Base-by-base conservation (phyloP, 2,888 invertebrate genomes). In the Macrophya annulata region DNA sequence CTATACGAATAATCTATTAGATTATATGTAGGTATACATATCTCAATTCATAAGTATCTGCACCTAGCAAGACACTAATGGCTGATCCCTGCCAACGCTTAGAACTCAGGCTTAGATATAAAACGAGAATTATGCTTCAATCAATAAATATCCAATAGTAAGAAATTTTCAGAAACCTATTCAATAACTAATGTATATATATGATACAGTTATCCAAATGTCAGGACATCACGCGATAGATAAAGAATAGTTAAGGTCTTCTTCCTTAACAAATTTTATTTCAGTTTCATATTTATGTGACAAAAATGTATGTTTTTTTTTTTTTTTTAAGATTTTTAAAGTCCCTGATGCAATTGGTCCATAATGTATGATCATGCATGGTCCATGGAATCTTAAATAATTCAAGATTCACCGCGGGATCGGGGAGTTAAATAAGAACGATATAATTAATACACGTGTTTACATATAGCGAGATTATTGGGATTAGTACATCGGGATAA, bases 41-140 rank as follows among this genome's bases (percentile, higher is more conserved):
- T 74, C 72, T 74, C 72, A 74, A 74, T 74, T 74, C 72, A 21
- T 45, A 45, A 74, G 45, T 45, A 74, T 74, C 71, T 40, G 21
- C 71, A 71, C 71, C 71, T 71, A 71, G 25, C n/a, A 31, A 71
- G 40, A 71, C 71, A 71, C 71, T 37, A 40, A 40, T 31, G 71
- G 37, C n/a, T 40, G 31, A 74, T 74, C 72, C 72, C n/a, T 43
- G 72, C n/a, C n/a, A n/a, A 17, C 31, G 21, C 25, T 10, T 43
- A 25, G 1, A 31, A 31, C 62, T 3, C 31, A 31, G n/a, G n/a
- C 0, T 1, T 8, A 17, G 62, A n/a, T 62, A 31, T 68, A 68
- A 10, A 31, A 68, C 40, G n/a, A 21, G 62, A 62, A 62, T 62
- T 62, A 25, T 21, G 25, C 3, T 2, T 62, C 62, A 3, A 31